These are phyloP conservation scores for Rhagologus leucostigma DNA, from an alignment of 2,113 vertebrate genomes.

Conservation along the genomic window DNA sequence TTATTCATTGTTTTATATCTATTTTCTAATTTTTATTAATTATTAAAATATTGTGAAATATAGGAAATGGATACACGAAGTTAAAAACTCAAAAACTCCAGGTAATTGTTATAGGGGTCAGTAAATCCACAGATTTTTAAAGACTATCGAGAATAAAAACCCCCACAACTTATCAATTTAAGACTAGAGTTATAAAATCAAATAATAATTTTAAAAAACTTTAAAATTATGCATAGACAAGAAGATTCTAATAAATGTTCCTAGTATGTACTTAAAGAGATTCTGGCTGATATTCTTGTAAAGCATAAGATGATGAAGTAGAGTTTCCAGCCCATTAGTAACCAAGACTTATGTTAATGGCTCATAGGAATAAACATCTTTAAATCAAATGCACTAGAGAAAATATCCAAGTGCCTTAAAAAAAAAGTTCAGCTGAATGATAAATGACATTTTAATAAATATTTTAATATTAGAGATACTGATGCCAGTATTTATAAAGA, in stretches of 20 bases:
- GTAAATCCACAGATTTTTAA: background rate
- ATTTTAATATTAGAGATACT: background rate
- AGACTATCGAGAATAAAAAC: background rate
- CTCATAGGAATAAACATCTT: background rate
- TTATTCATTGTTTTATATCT: background rate
- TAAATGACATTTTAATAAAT: slow-evolving; percentile 17
- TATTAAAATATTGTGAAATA: background rate
- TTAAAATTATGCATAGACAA: background rate
- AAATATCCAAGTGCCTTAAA: background rate
- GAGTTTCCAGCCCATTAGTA: slow-evolving; percentile 4
- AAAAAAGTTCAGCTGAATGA: background rate
- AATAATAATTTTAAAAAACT: background rate
- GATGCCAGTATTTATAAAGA: background rate
- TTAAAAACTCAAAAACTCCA: background rate
- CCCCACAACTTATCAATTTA: rapidly evolving
- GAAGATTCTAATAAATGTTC: background rate
- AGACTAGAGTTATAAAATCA: background rate
- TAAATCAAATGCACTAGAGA: background rate
- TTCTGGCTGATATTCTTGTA: background rate
- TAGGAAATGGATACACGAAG: background rate
- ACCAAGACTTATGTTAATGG: slow-evolving; percentile 5
- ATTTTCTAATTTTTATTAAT: background rate
- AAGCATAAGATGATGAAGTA: background rate
- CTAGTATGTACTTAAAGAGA: background rate
- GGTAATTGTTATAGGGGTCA: background rate